These are phyloP conservation scores for Pycnomerus fuliginosus DNA, from an alignment of 2,888 invertebrate genomes.

Conservation along the genomic window DNA sequence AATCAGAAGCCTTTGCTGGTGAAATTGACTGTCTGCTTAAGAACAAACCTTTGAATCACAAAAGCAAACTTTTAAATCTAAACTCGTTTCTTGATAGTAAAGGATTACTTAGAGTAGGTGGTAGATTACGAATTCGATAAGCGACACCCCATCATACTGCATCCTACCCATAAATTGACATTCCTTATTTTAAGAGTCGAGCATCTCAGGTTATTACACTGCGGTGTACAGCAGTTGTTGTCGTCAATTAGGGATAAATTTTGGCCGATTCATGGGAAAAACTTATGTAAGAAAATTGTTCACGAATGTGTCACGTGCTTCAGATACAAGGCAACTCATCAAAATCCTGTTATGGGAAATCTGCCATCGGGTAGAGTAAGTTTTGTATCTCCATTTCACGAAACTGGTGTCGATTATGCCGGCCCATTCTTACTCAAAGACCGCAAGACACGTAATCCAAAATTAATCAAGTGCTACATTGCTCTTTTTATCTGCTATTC, in stretches of 20 bases:
- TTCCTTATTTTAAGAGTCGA: not conserved
- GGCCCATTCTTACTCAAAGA: no score
- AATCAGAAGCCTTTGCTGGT: not conserved
- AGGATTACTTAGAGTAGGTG: not conserved
- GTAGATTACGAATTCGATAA: no score
- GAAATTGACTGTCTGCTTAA: not conserved
- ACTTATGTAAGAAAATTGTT: not conserved
- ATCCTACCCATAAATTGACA: not conserved
- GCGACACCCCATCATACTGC: no score
- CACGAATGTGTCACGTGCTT: not conserved
- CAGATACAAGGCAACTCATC: not conserved
- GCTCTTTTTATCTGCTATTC: conserved; percentile 2
- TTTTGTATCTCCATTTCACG: not conserved
- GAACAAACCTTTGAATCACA: not conserved
- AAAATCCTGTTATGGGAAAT: not conserved
- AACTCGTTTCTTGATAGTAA: not conserved
- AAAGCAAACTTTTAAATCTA: not conserved
- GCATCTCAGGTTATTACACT: not conserved
- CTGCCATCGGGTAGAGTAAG: not conserved
- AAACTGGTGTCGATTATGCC: no score
- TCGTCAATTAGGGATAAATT: not conserved
- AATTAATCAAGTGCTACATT: no score
- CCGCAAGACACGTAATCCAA: no score
- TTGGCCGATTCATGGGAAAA: not conserved
- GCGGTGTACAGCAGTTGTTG: not conserved